phyloP scores from a whole-genome alignment of 2,113 vertebrate genomes.

The human (Homo sapiens) region GRCh38 chr14:47640001-47640500 shows the following conservation, averaged over 20 bases:
- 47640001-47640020: not conserved
- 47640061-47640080: not conserved
- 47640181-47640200: not conserved
- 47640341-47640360: not conserved
- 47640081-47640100: not conserved
- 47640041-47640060: not conserved
- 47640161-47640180: not conserved
- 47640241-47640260: not conserved
- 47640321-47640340: not conserved
- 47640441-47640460: not conserved
- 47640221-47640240: not conserved
- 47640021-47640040: not conserved
- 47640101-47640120: not conserved
- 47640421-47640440: not conserved
- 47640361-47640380: not conserved
- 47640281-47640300: not conserved
- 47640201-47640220: not conserved
- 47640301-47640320: not conserved
- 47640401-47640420: not conserved
- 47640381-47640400: not conserved
- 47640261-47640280: not conserved
- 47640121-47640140: not conserved
- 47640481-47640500: not conserved
- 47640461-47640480: not conserved
- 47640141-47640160: not conserved